Evolutionary conservation across 2,888 invertebrate genomes (phyloP), one percentile per base, ranked within the genome.

Genomic region (Cheilosia pagana): DNA sequence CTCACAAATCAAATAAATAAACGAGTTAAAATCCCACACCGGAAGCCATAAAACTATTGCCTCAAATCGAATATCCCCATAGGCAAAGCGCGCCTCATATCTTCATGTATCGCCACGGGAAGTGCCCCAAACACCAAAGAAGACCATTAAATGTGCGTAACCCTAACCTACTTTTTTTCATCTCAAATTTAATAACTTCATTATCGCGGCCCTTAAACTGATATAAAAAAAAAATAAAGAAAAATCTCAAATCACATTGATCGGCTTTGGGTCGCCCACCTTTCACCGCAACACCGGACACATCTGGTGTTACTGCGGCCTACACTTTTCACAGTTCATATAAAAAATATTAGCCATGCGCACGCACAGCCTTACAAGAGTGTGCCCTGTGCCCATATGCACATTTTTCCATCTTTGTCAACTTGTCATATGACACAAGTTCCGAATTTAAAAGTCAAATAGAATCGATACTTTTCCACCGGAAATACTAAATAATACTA

Each of bases 291-390:
- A 59, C 43, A 60, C 45, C 60, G 62, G 53, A 43, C 25, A 81
- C 78, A 78, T 65, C 78, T 78, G 78, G 63, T 62, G 59, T 48
- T 60, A 25, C 14, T 67, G 74, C 81, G 53, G 45, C 81, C 81
- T 76, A 81, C 81, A 81, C 81, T 75, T 81, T 81, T 81, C 81
- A 81, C 81, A 81, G 81, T 70, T 81, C 63, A 70, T 75, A 70
- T 67, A 74, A 57, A 67, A 74, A 57, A 67, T 67, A 52, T 28
- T 8, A 28, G 7, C 50, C 25, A 63, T 55, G 7, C 31, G 48
- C 4, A 59, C 50, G 35, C 35, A 71, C 62, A 57, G 50, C 57
- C 68, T 39, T 48, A 68, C 28, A 81, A 63, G 79, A 60, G 25
- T 19, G n/a, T 23, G 45, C 12, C 28, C 28, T 41, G 50, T 60